Evolutionary conservation across 2,797 vertebrate genomes (phyloP).

Genomic region (Discoglossus pictus): DNA sequence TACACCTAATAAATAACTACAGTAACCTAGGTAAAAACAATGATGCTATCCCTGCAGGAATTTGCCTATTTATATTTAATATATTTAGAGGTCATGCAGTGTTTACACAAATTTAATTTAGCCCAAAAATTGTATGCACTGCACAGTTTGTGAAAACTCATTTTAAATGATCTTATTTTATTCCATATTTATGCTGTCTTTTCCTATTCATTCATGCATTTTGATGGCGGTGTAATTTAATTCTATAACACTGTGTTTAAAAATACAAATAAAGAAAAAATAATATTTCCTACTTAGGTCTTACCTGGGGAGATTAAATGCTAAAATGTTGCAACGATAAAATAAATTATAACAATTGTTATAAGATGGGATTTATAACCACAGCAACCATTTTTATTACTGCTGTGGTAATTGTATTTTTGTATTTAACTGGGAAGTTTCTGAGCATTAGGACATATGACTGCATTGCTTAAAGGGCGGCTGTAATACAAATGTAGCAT

Average conservation of each 20-base stretch:
- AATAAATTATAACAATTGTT: constrained; percentile 13
- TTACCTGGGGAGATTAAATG: constrained; percentile 9
- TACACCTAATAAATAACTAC: background rate
- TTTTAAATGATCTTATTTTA: constrained; percentile 10
- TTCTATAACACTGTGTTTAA: background rate
- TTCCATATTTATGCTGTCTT: background rate
- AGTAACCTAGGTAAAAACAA: background rate
- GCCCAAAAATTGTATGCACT: background rate
- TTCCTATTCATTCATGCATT: background rate
- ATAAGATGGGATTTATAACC: background rate
- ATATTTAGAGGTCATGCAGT: constrained; percentile 25
- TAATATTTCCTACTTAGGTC: background rate
- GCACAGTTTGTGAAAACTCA: background rate
- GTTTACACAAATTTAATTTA: constrained; percentile 31
- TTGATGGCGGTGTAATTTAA: background rate
- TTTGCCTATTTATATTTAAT: background rate
- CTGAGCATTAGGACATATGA: no score
- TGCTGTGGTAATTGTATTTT: constrained; percentile 4
- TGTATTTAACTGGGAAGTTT: no score
- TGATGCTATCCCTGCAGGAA: background rate
- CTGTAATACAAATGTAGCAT: no score
- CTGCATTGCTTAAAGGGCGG: no score
- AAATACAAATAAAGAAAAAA: constrained; percentile 17
- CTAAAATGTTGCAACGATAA: constrained; percentile 3
- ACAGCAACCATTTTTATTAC: background rate